Evolutionary conservation across 1,140 invertebrate genomes (phyloP).

Genomic region (Heterodera carotae): DNA sequence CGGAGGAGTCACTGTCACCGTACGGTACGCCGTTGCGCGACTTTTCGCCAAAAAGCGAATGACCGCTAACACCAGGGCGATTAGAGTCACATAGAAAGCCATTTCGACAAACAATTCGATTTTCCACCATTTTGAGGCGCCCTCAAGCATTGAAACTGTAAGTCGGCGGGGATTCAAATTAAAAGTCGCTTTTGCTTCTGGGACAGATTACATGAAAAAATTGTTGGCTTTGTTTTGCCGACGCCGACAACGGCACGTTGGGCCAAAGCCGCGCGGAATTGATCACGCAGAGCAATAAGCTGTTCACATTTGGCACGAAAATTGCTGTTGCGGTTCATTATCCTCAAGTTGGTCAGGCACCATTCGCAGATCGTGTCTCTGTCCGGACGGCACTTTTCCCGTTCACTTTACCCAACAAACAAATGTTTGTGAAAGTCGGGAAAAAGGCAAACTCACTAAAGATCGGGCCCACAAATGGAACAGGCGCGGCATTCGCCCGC

Average conservation of each 20-base stretch:
- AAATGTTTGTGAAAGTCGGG: neutral
- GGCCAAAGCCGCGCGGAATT: slow-evolving; percentile 1
- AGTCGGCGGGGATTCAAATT: neutral
- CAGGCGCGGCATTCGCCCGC: slow-evolving; percentile 11
- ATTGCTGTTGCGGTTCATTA: slow-evolving; percentile 27
- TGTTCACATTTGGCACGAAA: slow-evolving; percentile 37
- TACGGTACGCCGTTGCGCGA: slow-evolving; percentile 18
- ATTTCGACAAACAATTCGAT: slow-evolving; percentile 18
- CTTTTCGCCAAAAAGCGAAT: slow-evolving; percentile 28
- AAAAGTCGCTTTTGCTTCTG: neutral
- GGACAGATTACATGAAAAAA: slow-evolving; percentile 8
- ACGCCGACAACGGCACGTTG: neutral
- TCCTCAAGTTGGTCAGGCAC: slow-evolving; percentile 28
- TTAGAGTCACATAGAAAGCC: slow-evolving; percentile 21
- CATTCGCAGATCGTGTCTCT: slow-evolving; percentile 46
- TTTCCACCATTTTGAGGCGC: slow-evolving; percentile 14
- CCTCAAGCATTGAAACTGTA: slow-evolving; percentile 3
- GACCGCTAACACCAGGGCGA: slow-evolving; percentile 14
- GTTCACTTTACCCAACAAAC: neutral
- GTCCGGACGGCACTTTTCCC: slow-evolving; percentile 28
- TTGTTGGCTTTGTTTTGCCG: neutral
- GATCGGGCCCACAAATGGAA: slow-evolving; percentile 31
- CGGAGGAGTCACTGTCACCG: slow-evolving; percentile 36
- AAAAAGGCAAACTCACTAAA: slow-evolving; percentile 21
- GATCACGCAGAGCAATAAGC: slow-evolving; percentile 13